These are phyloP conservation scores for Autographa gamma DNA, from an alignment of 2,888 invertebrate genomes.

Conservation along the genomic window DNA sequence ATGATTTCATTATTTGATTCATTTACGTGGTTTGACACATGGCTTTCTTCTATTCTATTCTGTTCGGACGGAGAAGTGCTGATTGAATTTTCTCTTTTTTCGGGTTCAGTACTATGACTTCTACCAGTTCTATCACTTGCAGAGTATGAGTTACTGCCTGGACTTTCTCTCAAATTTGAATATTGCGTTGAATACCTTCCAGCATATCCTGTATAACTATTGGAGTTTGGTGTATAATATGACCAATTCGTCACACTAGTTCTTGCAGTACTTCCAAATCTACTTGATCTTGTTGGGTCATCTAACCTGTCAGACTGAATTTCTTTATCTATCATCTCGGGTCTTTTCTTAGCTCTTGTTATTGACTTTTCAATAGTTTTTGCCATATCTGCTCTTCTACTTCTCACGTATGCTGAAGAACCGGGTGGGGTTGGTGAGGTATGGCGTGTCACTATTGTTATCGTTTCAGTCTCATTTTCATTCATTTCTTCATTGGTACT, in stretches of 20 bases:
- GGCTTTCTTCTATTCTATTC: slow-evolving; percentile 61
- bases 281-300: slow-evolving; percentile 90
- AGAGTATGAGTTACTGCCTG: slow-evolving; percentile 64
- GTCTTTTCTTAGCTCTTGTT: slow-evolving; percentile 88
- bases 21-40: slow-evolving; percentile 54
- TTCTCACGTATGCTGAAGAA: slow-evolving; percentile 89
- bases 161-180: slow-evolving; percentile 77
- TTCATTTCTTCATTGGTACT: slow-evolving; percentile 54
- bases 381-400: slow-evolving; percentile 92
- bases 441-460: slow-evolving; percentile 92
- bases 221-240: slow-evolving; percentile 86
- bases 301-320: slow-evolving; percentile 93
- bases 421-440: slow-evolving; percentile 94
- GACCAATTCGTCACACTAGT: slow-evolving; percentile 90
- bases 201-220: slow-evolving; percentile 82
- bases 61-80: slow-evolving; percentile 62
- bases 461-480: slow-evolving; percentile 78
- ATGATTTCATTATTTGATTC: slow-evolving; percentile 71
- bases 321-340: slow-evolving; percentile 91
- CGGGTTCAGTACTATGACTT: slow-evolving; percentile 79
- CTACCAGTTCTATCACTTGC: slow-evolving; percentile 76
- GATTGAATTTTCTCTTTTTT: slow-evolving; percentile 68
- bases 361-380: slow-evolving; percentile 92
- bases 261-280: slow-evolving; percentile 90
- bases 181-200: slow-evolving; percentile 85